Evolutionary conservation across 2,113 vertebrate genomes (phyloP).

Genomic region (Strix aluco): DNA sequence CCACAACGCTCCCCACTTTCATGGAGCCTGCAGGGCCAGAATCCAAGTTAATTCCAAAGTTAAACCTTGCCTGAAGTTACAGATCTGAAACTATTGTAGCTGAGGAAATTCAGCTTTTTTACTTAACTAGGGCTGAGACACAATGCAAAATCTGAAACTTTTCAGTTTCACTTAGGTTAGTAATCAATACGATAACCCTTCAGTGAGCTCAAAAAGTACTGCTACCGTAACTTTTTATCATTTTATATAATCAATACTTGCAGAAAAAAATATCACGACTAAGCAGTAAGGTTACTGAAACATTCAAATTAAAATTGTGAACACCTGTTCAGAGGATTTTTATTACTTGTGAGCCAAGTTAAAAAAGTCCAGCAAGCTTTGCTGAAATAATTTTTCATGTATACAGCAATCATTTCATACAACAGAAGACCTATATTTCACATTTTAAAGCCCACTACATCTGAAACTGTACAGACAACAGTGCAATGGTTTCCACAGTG

Average conservation of each 20-base stretch:
- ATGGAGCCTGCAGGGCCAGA: neutral
- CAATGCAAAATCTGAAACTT: neutral
- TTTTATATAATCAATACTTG: neutral
- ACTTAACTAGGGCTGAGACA: neutral
- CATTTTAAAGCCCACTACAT: neutral
- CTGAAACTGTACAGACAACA: neutral
- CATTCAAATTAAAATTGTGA: neutral
- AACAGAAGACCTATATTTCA: neutral
- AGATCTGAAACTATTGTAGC: neutral
- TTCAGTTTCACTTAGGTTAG: neutral
- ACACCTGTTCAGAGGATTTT: neutral
- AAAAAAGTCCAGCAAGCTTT: neutral
- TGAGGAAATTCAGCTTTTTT: neutral
- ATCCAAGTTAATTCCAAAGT: neutral
- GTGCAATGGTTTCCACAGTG: neutral
- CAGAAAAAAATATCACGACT: neutral
- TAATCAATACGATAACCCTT: neutral
- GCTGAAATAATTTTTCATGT: neutral
- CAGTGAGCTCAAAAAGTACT: neutral
- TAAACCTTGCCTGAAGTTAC: neutral
- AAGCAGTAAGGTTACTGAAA: neutral
- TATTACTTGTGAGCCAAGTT: neutral
- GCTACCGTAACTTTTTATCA: neutral
- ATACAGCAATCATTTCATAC: neutral
- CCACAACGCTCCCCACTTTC: fast-evolving